Base-by-base conservation (phyloP, 2,888 invertebrate species). In the Therioaphis trifolii region DNA sequence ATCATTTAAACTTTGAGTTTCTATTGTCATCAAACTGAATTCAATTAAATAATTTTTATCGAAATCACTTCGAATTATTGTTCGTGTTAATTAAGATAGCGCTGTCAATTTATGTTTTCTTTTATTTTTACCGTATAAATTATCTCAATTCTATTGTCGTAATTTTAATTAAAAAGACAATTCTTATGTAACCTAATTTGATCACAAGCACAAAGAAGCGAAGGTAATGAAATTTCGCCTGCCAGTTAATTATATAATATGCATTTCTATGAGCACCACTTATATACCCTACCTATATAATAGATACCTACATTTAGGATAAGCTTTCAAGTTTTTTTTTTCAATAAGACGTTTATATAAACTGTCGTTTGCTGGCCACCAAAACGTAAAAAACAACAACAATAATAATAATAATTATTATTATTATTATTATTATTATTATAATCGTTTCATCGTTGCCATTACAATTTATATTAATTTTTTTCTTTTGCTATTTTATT, bases 141-240 rank as follows among this genome's bases (percentile, higher is more conserved):
- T 55, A 21, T 52, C 35, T 35, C 35, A 55, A 55, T 35, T 14
- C 5, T 2, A n/a, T 15, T 29, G 18, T 72, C 18, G 29, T 29
- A 52, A 74, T 15, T 55, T 74, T 15, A 55, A 74, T 55, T 74
- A 29, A 74, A n/a, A 74, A 35, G 9, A 74, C 46, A 46, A 24
- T 24, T 0, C 24, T 69, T 24, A 15, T 46, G 24, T 4, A 11
- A 43, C 40, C 24, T 24, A 43, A 69, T 69, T 24, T n/a, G n/a
- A n/a, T n/a, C n/a, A n/a, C n/a, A n/a, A n/a, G n/a, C n/a, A n/a
- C n/a, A n/a, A n/a, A n/a, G n/a, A n/a, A n/a, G n/a, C n/a, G n/a
- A n/a, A n/a, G n/a, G n/a, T n/a, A n/a, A n/a, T n/a, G n/a, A n/a
- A n/a, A n/a, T n/a, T n/a, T n/a, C n/a, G n/a, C n/a, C n/a, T n/a